Conservation (phyloP, 2,113 vertebrate genomes). For the Merops nubicus region DNA sequence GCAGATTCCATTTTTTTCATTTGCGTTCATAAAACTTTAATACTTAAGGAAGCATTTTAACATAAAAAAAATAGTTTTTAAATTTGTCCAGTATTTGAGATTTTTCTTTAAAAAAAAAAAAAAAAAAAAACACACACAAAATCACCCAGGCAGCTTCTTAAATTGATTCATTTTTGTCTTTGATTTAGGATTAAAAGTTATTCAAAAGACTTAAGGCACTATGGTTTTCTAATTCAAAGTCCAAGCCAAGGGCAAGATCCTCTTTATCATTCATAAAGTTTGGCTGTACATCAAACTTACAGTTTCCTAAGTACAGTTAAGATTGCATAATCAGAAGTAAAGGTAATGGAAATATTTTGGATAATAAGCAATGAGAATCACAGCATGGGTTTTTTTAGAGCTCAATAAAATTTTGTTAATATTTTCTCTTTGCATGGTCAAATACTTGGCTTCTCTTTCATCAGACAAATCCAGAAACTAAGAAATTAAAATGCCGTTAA, state of each 20-base stretch:
- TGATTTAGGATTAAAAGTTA: neutral
- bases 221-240: neutral
- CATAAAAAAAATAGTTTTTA: neutral
- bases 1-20: neutral
- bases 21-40: neutral
- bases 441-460: neutral
- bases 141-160: neutral
- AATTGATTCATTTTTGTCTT: neutral
- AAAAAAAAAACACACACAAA: rapidly evolving
- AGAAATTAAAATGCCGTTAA: neutral
- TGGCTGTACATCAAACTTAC: neutral
- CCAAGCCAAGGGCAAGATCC: neutral
- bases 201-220: neutral
- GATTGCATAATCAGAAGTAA: neutral
- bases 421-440: neutral
- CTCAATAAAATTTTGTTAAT: neutral
- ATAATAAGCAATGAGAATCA: neutral
- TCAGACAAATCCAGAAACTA: neutral
- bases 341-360: neutral
- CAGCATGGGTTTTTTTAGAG: neutral
- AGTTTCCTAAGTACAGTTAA: neutral
- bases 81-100: neutral
- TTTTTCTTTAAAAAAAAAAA: no score
- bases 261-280: neutral
- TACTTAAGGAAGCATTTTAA: neutral